Base-by-base conservation (phyloP, 2,113 vertebrate genomes). In the Fulmarus glacialis region DNA sequence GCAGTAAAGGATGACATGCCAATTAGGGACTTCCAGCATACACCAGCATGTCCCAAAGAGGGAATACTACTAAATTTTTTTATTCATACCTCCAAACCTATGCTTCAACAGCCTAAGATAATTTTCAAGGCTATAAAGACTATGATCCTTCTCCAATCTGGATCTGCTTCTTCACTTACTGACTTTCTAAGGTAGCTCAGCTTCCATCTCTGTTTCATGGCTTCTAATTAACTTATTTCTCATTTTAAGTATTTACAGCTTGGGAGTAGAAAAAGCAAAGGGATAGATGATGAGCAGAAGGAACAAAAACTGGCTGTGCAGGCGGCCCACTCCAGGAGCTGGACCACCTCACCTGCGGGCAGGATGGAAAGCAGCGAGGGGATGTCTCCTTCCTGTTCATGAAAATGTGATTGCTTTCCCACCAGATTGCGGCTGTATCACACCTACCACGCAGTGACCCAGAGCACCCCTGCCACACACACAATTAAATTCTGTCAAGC, bases 401-500 rank as follows among this genome's bases (percentile, higher is more conserved):
- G 38, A 43, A 38, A 82, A 43, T 16, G 60, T 9, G 14, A 38
- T 1, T 75, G 81, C 21, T 60, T 79, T 82, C 81, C 64, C 45
- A 82, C 36, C 83, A 92, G 80, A 75, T 9, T 74, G 81, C 0
- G 12, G 48, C 64, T 78, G 60, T 42, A 48, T 78, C 82, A 84
- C 86, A 89, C 62, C 30, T 43, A 94, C 67, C 90, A 93, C 0
- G 1, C 67, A 87, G 72, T 74, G 89, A 89, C 52, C 63, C 56
- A 43, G 40, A 93, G 90, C 94, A 82, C 36, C 83, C 80, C 80
- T 56, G 68, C 75, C 80, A 93, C 64, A 92, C 30, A 95, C 60
- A 82, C 88, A 68, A 68, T 92, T 89, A 91, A 87, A 89, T 87
- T 92, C 72, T 87, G 68, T 82, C 89, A 92, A 95, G 66, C 77